These are phyloP conservation scores for Corythucha ciliata DNA, from an alignment of 2,888 invertebrate genomes.

Conservation along the genomic window DNA sequence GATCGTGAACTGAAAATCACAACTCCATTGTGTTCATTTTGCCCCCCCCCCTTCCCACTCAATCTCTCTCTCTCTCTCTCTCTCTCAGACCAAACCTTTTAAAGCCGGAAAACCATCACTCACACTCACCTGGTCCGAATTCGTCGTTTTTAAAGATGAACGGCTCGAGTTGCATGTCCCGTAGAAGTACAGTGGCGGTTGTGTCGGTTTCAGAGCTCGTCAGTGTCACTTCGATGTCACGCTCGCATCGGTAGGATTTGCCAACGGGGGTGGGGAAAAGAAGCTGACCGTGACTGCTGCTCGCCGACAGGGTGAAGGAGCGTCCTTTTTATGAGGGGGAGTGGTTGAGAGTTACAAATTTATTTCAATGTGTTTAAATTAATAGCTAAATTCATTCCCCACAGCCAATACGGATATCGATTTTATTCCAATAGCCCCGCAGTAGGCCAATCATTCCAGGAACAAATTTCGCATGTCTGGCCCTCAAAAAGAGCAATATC, in stretches of 20 bases:
- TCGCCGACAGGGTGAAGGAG: conserved; percentile 30
- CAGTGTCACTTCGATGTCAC: conserved; percentile 56
- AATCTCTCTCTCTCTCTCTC: too few relatives aligned
- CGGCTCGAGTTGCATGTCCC: conserved; percentile 69
- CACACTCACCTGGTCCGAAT: conserved; percentile 49
- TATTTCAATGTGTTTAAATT: neutral
- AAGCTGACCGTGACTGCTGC: conserved; percentile 44
- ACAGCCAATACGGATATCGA: too few relatives aligned
- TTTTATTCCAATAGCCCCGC: too few relatives aligned
- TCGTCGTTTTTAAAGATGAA: conserved; percentile 76
- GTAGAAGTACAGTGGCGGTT: conserved; percentile 54
- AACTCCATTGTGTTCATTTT: too few relatives aligned
- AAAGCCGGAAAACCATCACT: too few relatives aligned
- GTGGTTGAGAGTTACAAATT: neutral
- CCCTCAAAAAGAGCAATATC: too few relatives aligned
- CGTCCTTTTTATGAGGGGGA: too few relatives aligned
- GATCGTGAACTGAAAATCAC: too few relatives aligned
- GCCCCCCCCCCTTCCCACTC: too few relatives aligned
- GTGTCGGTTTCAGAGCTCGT: conserved; percentile 45
- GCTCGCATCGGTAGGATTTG: conserved; percentile 66
- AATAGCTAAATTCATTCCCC: neutral
- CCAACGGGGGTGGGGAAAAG: conserved; percentile 80
- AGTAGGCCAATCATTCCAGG: too few relatives aligned
- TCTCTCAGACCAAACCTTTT: too few relatives aligned
- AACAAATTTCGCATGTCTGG: too few relatives aligned